phyloP scores from a whole-genome alignment of 2,797 vertebrate genomes.

The Neostethus bicornis region DNA sequence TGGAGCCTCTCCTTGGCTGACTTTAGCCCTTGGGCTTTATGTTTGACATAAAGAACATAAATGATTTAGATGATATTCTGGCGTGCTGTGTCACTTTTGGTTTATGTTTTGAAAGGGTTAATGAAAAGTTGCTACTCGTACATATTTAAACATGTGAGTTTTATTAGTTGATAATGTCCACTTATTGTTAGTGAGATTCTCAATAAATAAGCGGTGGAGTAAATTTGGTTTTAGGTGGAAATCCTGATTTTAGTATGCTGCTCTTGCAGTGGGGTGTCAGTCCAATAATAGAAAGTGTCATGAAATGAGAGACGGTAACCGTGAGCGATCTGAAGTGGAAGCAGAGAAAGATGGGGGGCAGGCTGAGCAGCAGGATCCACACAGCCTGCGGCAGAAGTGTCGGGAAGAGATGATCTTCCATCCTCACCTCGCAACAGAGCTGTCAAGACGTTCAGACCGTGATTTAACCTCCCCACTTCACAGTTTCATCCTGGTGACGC shows the following conservation, averaged over 20 bases:
- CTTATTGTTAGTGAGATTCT: background rate
- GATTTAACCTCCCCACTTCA: constrained; percentile 64
- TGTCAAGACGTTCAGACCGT: constrained; percentile 67
- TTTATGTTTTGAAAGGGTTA: no score
- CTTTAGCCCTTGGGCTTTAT: no score
- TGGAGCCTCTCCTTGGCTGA: no score
- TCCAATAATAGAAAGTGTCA: constrained; percentile 19
- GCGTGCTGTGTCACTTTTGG: no score
- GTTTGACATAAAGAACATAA: no score
- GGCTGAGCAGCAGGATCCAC: constrained; percentile 49
- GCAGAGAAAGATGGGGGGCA: constrained; percentile 12
- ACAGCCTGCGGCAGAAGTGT: constrained; percentile 63
- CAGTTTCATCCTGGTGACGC: constrained; percentile 32
- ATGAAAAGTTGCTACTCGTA: no score
- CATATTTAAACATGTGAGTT: background rate
- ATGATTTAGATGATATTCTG: no score
- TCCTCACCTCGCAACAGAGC: constrained; percentile 64
- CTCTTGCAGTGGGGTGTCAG: constrained; percentile 3
- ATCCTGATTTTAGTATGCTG: background rate
- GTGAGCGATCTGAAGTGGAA: constrained; percentile 30
- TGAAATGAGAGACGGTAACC: constrained; percentile 12
- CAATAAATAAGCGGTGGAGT: background rate
- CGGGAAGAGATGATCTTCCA: constrained; percentile 64
- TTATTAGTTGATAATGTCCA: background rate
- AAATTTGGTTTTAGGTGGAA: background rate